Conservation (phyloP, 1,140 invertebrate species). For the Procambarus clarkii region DNA sequence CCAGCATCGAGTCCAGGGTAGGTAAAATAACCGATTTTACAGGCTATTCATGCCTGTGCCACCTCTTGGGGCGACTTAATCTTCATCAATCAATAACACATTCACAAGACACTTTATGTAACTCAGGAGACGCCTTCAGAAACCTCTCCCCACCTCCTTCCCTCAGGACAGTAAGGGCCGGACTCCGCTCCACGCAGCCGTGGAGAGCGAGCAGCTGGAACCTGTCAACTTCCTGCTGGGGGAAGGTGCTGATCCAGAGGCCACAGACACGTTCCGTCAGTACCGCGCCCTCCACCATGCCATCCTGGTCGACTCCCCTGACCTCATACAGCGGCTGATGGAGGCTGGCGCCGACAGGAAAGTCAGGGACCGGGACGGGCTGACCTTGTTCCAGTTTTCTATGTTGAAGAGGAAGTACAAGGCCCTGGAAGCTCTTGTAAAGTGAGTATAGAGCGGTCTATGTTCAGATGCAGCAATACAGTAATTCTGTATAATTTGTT, state of each 20-base stretch:
- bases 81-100: too few relatives aligned
- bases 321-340: conserved; percentile 18
- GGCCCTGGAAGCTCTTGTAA: conserved; percentile 42
- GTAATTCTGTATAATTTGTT: too few relatives aligned
- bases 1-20: conserved; percentile 48
- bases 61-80: too few relatives aligned
- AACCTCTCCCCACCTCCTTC: background rate
- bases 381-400: conserved; percentile 44
- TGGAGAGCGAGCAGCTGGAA: conserved; percentile 30
- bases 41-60: too few relatives aligned
- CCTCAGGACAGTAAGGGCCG: conserved; percentile 43
- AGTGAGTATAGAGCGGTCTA: background rate
- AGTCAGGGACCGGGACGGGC: conserved; percentile 13
- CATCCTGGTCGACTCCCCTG: conserved; percentile 41
- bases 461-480: too few relatives aligned
- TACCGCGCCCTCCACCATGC: conserved; percentile 60
- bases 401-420: conserved; percentile 40
- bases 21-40: background rate
- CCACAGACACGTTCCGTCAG: conserved; percentile 10
- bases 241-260: conserved; percentile 33
- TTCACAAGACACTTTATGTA: too few relatives aligned
- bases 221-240: conserved; percentile 21
- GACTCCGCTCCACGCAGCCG: conserved; percentile 54
- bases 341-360: background rate
- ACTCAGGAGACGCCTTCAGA: too few relatives aligned